These are phyloP conservation scores for Aleiodes sp. DNA, from an alignment of 1,140 invertebrate genomes.

Conservation along the genomic window DNA sequence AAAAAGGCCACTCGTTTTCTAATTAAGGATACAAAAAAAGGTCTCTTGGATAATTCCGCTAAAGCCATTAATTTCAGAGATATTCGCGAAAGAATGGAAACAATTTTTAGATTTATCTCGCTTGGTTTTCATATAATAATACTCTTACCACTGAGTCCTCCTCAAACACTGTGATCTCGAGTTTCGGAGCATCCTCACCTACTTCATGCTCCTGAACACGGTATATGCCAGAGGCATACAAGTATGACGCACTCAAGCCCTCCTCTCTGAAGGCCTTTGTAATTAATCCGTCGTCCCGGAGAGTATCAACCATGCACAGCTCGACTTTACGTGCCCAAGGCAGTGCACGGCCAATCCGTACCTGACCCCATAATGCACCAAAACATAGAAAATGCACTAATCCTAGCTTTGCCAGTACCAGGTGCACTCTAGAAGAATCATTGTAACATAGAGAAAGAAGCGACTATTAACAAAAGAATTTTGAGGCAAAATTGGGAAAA, in stretches of 20 bases:
- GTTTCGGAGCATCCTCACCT: slow-evolving; percentile 48
- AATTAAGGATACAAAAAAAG: too few species aligned
- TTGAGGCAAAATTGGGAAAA: neutral
- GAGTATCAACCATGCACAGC: slow-evolving; percentile 53
- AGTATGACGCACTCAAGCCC: slow-evolving; percentile 51
- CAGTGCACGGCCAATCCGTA: slow-evolving; percentile 54
- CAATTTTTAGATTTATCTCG: too few species aligned
- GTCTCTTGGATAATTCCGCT: too few species aligned
- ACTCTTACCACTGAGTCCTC: slow-evolving; percentile 52
- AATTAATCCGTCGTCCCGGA: slow-evolving; percentile 55
- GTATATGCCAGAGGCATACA: slow-evolving; percentile 53
- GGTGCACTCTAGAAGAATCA: slow-evolving; percentile 52
- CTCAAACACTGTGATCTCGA: slow-evolving; percentile 54
- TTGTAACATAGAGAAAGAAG: neutral
- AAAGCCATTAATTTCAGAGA: too few species aligned
- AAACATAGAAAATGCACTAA: slow-evolving; percentile 60
- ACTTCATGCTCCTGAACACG: slow-evolving; percentile 52
- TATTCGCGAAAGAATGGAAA: too few species aligned
- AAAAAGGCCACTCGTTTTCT: too few species aligned
- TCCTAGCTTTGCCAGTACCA: slow-evolving; percentile 51
- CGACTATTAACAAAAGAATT: neutral
- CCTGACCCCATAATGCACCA: slow-evolving; percentile 59
- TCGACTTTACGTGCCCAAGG: slow-evolving; percentile 58
- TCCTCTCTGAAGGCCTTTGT: slow-evolving; percentile 55
- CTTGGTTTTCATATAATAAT: too few species aligned